Percentiles rank a stretch among this genome's conserved stretches.
phyloP scores from a whole-genome alignment of 2,113 vertebrate species.

The Atlantisia rogersi region DNA sequence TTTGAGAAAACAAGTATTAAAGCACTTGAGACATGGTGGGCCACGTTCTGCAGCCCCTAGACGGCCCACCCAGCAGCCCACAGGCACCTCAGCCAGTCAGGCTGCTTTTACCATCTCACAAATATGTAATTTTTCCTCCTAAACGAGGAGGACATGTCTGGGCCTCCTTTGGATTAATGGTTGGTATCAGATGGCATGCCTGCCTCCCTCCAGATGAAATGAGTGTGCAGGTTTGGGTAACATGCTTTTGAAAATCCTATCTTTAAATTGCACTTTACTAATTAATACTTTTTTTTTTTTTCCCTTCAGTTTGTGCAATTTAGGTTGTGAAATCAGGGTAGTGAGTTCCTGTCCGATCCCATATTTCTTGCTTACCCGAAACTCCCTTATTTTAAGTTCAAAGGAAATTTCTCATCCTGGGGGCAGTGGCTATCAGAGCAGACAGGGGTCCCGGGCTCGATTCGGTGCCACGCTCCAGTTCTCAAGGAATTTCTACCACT shows the following conservation, averaged over 20 bases:
- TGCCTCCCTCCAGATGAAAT: slow-evolving; percentile 17
- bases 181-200: slow-evolving; percentile 26
- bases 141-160: slow-evolving; percentile 24
- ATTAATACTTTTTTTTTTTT: background rate
- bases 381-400: background rate
- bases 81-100: background rate
- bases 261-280: slow-evolving; percentile 37
- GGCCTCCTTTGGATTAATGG: slow-evolving; percentile 41
- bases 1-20: background rate
- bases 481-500: background rate
- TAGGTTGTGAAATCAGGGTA: slow-evolving; percentile 12
- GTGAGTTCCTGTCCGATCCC: background rate
- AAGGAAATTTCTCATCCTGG: background rate
- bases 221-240: slow-evolving; percentile 22
- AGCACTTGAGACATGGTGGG: background rate
- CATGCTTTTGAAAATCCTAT: slow-evolving; percentile 12
- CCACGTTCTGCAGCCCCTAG: background rate
- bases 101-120: background rate
- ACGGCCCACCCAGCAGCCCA: background rate
- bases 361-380: background rate
- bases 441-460: background rate
- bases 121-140: background rate
- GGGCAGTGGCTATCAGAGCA: background rate
- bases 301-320: background rate
- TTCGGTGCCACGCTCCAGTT: background rate